Conservation (phyloP, 2,797 vertebrate genomes). For the Clarias fuscus region DNA sequence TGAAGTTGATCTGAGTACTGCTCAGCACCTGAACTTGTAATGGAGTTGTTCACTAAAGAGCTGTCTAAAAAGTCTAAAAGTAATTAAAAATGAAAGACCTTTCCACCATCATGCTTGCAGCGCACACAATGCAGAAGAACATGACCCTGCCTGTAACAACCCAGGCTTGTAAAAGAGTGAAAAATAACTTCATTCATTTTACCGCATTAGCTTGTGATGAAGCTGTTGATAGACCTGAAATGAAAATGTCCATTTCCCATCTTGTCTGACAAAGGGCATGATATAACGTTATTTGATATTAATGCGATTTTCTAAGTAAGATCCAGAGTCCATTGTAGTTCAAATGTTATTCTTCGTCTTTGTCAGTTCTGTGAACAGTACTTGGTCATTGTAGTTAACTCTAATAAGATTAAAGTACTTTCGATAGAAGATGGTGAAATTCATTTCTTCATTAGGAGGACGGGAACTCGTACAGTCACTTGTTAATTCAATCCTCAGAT, state of each 20-base stretch:
- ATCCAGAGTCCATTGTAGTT: constrained; percentile 76
- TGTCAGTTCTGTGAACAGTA: constrained; percentile 73
- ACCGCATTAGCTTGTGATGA: constrained; percentile 57
- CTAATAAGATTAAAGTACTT: constrained; percentile 79
- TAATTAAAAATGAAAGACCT: constrained; percentile 78
- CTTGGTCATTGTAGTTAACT: constrained; percentile 73
- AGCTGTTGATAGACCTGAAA: constrained; percentile 62
- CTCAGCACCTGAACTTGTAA: constrained; percentile 53
- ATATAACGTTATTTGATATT: constrained; percentile 73
- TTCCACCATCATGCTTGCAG: constrained; percentile 60
- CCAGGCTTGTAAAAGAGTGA: constrained; percentile 50
- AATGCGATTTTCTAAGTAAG: constrained; percentile 74
- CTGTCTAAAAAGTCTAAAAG: constrained; percentile 58
- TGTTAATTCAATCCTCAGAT: constrained; percentile 41
- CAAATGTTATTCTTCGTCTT: constrained; percentile 78
- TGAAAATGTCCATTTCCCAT: constrained; percentile 61
- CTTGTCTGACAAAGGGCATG: constrained; percentile 69
- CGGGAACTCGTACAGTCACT: constrained; percentile 26
- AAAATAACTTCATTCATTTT: constrained; percentile 57
- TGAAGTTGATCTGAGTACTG: constrained; percentile 39
- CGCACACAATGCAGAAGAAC: constrained; percentile 46
- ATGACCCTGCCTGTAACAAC: constrained; percentile 50
- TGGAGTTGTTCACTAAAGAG: constrained; percentile 49
- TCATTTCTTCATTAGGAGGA: constrained; percentile 71
- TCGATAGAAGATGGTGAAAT: constrained; percentile 61